phyloP scores from a whole-genome alignment of 2,888 invertebrate species.

The Oasisia sp. region DNA sequence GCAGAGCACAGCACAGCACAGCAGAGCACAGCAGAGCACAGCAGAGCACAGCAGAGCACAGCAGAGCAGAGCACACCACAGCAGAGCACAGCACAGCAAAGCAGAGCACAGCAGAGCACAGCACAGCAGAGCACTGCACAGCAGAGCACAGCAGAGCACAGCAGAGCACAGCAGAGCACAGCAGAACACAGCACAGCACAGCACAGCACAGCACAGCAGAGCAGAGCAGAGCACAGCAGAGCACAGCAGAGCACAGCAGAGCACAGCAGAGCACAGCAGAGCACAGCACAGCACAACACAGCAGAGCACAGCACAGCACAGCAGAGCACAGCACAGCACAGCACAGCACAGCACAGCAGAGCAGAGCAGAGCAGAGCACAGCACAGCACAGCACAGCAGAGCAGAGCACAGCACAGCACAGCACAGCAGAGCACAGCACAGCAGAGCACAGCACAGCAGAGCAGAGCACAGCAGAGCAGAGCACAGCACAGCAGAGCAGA shows the following conservation, averaged over 20 bases:
- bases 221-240: constrained; percentile 35
- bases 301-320: background rate
- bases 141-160: background rate
- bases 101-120: constrained; percentile 34
- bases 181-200: background rate
- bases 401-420: constrained; percentile 32
- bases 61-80: constrained; percentile 31
- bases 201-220: background rate
- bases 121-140: constrained; percentile 33
- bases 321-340: constrained; percentile 31
- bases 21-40: constrained; percentile 20
- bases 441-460: constrained; percentile 25
- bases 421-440: constrained; percentile 27
- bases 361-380: constrained; percentile 25
- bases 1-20: constrained; percentile 25
- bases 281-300: constrained; percentile 22
- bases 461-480: background rate
- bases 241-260: background rate
- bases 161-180: background rate
- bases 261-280: background rate
- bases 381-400: constrained; percentile 34
- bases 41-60: constrained; percentile 24
- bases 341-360: constrained; percentile 33
- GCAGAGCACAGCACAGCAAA: constrained; percentile 32
- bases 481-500: background rate